Evolutionary conservation across 2,888 invertebrate species (phyloP).

Genomic region (Flexamia atlantica): DNA sequence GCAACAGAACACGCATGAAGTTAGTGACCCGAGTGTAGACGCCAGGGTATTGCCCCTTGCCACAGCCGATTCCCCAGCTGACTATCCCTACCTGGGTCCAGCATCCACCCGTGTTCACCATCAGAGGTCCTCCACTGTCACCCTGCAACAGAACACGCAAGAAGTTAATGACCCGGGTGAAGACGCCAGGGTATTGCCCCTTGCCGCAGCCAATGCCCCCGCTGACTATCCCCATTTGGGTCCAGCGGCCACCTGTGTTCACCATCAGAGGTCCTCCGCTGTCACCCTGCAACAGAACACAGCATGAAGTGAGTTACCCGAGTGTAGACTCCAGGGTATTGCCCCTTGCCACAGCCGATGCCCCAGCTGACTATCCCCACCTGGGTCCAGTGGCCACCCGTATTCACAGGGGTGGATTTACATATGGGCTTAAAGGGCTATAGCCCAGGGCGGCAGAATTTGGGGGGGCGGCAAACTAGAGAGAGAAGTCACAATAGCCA

Average conservation of each 20-base stretch:
- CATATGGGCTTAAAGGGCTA: no score
- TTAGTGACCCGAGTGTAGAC: conserved; percentile 92
- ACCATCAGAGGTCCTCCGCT: conserved; percentile 86
- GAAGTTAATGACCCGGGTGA: conserved; percentile 90
- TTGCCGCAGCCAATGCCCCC: conserved; percentile 96
- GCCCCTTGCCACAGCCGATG: conserved; percentile 94
- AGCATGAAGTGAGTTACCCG: conserved; percentile 89
- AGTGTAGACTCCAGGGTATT: conserved; percentile 94
- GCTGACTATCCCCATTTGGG: conserved; percentile 93
- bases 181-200: conserved; percentile 94
- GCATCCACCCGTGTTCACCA: no score
- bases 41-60: conserved; percentile 94
- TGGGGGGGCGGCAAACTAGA: no score
- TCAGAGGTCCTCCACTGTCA: conserved; percentile 91
- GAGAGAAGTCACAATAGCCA: no score
- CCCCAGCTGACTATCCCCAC: conserved; percentile 96
- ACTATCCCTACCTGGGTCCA: no score
- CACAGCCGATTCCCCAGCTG: conserved; percentile 95
- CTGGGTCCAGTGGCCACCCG: no score
- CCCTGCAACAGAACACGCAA: no score
- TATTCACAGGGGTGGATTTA: no score
- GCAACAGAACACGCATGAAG: conserved; percentile 90
- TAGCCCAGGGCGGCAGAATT: no score
- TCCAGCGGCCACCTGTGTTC: no score
- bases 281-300: no score